These are phyloP conservation scores for Drosophila bipectinata DNA, from an alignment of 1,140 invertebrate species.

Conservation along the genomic window DNA sequence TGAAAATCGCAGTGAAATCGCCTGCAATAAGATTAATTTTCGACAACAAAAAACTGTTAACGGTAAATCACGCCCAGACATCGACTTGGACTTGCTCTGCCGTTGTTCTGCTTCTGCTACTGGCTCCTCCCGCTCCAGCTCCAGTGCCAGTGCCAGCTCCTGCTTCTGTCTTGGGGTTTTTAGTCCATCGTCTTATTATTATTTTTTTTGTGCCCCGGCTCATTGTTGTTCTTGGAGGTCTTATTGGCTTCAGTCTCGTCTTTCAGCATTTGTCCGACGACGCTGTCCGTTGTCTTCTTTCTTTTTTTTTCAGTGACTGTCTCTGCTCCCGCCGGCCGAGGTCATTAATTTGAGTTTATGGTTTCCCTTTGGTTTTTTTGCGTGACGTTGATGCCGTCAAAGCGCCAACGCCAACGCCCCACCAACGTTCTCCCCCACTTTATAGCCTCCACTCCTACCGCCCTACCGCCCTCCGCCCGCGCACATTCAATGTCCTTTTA, in stretches of 20 bases:
- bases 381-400: constrained; percentile 67
- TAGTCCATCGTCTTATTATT: constrained; percentile 26
- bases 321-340: constrained; percentile 37
- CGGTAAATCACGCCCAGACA: constrained; percentile 71
- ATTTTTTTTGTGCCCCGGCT: constrained; percentile 30
- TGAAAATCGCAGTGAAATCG: constrained; percentile 76
- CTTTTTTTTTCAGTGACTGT: neutral
- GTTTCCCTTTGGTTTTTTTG: constrained; percentile 79
- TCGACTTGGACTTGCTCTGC: constrained; percentile 31
- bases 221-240: constrained; percentile 30
- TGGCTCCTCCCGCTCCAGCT: constrained; percentile 8
- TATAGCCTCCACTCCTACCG: neutral
- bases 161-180: constrained; percentile 18
- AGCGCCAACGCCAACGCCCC: constrained; percentile 54
- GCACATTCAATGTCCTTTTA: constrained; percentile 76
- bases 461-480: constrained; percentile 19
- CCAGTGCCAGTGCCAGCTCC: constrained; percentile 9
- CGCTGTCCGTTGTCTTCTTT: constrained; percentile 16
- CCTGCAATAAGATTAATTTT: constrained; percentile 72
- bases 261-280: constrained; percentile 43
- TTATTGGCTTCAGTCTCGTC: constrained; percentile 61
- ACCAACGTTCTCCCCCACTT: neutral
- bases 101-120: constrained; percentile 15
- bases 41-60: constrained; percentile 68
- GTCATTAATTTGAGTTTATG: constrained; percentile 83